Base-by-base conservation (phyloP, 2,797 vertebrate genomes). In the Poeciliopsis turneri region DNA sequence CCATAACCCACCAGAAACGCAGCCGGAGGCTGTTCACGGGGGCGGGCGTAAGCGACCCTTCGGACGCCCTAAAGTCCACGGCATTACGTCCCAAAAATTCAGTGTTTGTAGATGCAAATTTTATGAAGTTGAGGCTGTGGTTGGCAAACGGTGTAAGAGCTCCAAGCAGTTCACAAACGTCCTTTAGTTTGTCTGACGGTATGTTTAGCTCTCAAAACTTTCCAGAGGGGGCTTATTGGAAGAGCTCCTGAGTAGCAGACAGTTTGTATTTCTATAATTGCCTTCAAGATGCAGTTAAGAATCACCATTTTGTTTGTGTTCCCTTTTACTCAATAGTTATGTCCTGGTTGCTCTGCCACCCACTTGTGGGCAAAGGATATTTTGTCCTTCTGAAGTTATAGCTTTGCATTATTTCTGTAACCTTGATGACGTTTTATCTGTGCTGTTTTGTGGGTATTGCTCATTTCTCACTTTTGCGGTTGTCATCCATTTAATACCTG, bases 1-100 rank as follows among this genome's bases (percentile, higher is more conserved):
- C 90, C 90, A 91, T 90, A 86, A 80, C 75, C n/a, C 77, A 71
- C 74, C 78, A 85, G 85, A 86, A 72, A 85, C 76, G 74, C 83
- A 76, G 77, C 68, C 11, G 69, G 2, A 16, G 75, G 79, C 28
- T 72, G 72, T 76, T 28, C 36, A 53, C 72, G 57, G 47, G 76
- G 68, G 53, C 45, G 33, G 25, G 45, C 25, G 57, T 74, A 41
- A 36, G 39, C 61, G 12, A 28, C 69, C 47, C 36, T 39, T 33
- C 61, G 45, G 28, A 68, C 12, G 51, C n/a, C 16, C 3, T 55
- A 36, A 25, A 33, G 39, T 36, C 18, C 12, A 39, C 10, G 23
- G 36, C 12, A 18, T 53, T 39, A 6, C 51, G 20, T 59, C 23
- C 28, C 4, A 57, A 53, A 71, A 71, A 36, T 10, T 53, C 2